A percentile compares a stretch with the other conserved stretches of the same genome.
Evolutionary conservation across 2,888 invertebrate species (phyloP).

Genomic region (Caenorhabditis becei): DNA sequence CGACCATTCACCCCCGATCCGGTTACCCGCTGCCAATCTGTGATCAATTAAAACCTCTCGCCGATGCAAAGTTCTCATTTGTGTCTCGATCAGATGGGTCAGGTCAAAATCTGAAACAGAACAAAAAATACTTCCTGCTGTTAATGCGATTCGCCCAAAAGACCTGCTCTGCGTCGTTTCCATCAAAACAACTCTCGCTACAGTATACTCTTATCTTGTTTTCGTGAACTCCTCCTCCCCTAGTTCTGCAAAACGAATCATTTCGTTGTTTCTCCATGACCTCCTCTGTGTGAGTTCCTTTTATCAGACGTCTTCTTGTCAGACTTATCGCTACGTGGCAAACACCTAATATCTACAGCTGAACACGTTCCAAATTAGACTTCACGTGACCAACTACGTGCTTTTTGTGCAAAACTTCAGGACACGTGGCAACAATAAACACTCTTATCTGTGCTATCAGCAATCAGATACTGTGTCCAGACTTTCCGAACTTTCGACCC

Average conservation of each 20-base stretch:
- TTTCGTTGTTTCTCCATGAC: background rate
- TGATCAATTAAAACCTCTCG: constrained; percentile 39
- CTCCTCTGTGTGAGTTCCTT: constrained; percentile 3
- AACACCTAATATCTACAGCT: no score
- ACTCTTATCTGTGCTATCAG: no score
- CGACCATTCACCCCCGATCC: background rate
- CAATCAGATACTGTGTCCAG: no score
- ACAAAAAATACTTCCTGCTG: constrained; percentile 31
- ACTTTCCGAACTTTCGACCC: no score
- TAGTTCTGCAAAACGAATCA: background rate
- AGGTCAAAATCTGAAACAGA: constrained; percentile 17
- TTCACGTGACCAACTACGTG: no score
- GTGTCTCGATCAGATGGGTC: constrained; percentile 9
- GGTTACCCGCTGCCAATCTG: constrained; percentile 9
- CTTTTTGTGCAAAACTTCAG: no score
- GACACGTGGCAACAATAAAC: no score
- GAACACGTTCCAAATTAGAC: no score
- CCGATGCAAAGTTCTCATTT: constrained; percentile 22
- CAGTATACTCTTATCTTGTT: background rate
- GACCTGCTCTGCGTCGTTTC: background rate
- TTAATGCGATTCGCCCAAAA: constrained; percentile 21
- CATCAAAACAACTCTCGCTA: constrained; percentile 19
- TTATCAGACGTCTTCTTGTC: no score
- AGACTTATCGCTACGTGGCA: no score
- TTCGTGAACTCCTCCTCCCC: constrained; percentile 22